Evolutionary conservation across 2,797 vertebrate genomes (phyloP).

Genomic region (Neoniphon sammara): DNA sequence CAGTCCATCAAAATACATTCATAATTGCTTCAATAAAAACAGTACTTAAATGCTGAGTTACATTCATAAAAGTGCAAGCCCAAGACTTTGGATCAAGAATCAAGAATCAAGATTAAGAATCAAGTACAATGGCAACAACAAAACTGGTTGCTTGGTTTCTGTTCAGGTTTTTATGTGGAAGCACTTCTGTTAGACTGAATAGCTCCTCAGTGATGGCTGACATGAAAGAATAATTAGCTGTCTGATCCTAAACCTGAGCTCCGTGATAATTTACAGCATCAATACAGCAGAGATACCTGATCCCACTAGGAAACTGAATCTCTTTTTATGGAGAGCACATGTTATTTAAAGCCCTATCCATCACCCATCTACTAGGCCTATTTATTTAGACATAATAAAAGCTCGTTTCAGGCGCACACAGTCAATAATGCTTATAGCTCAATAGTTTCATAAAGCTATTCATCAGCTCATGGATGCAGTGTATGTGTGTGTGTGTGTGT

Average conservation of each 20-base stretch:
- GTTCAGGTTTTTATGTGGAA: too few relatives aligned
- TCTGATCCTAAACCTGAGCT: not conserved
- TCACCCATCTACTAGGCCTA: constrained; percentile 24
- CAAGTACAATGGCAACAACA: too few relatives aligned
- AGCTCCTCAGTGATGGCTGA: not conserved
- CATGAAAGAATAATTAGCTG: not conserved
- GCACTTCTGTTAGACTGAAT: not conserved
- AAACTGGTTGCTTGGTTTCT: too few relatives aligned
- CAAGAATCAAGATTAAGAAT: too few relatives aligned
- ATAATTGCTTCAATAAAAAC: too few relatives aligned
- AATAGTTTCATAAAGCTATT: constrained; percentile 29
- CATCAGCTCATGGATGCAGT: constrained; percentile 10
- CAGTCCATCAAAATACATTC: too few relatives aligned
- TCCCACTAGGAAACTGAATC: not conserved
- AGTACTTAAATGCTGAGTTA: too few relatives aligned
- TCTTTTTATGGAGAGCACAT: constrained; percentile 26
- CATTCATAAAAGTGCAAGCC: too few relatives aligned
- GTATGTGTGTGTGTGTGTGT: not conserved
- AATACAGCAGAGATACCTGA: not conserved
- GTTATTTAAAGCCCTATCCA: constrained; percentile 41
- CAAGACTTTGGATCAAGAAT: too few relatives aligned
- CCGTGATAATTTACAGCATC: not conserved
- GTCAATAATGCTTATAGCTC: constrained; percentile 51
- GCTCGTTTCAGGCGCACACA: constrained; percentile 45
- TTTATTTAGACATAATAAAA: constrained; percentile 56